Evolutionary conservation across 2,113 vertebrate genomes (phyloP), one percentile per base, ranked within the genome.

Genomic region (Microcebus lehilahytsara): DNA sequence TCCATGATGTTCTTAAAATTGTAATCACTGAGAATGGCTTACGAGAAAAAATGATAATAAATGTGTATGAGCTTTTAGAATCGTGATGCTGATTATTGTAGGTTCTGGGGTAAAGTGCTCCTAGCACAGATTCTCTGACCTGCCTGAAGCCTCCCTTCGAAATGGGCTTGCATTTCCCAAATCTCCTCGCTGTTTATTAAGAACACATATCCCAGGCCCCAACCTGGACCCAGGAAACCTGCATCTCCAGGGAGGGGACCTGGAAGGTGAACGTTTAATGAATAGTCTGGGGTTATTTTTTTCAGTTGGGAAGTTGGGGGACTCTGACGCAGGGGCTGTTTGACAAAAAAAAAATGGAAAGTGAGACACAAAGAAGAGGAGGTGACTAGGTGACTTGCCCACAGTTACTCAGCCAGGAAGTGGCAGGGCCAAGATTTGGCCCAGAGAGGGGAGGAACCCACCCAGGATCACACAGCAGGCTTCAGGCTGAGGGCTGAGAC

Each of bases 61-160:
- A 32, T 13, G 25, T 3, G 3, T 53, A 3, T 7, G 91, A 12
- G 66, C 30, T 67, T n/a, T n/a, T 8, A 78, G 46, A 72, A 51
- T 58, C 46, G 25, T 1, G 1, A 27, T 0, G 0, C 8, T 25
- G 42, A 32, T 25, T 2, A 1, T 75, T 17, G 0, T 20, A 23
- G 42, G 37, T 60, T 58, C 49, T 0, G 0, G 75, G 30, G 67
- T 56, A 7, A 30, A 0, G 0, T 2, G n/a, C n/a, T 10, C 32
- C 62, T 20, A 30, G 51, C 69, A 49, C 27, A 34, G 62, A 58
- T 25, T 46, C 64, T 27, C 42, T 34, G 20, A 46, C 53, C 49
- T 40, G 62, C 87, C 86, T 40, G 8, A 75, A 9, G 62, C 79
- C 42, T 66, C 16, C 58, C 80, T 85, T 34, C 20, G 49, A 85